Base-by-base conservation (phyloP, 1,140 invertebrate genomes). In the Drosophila albomicans region DNA sequence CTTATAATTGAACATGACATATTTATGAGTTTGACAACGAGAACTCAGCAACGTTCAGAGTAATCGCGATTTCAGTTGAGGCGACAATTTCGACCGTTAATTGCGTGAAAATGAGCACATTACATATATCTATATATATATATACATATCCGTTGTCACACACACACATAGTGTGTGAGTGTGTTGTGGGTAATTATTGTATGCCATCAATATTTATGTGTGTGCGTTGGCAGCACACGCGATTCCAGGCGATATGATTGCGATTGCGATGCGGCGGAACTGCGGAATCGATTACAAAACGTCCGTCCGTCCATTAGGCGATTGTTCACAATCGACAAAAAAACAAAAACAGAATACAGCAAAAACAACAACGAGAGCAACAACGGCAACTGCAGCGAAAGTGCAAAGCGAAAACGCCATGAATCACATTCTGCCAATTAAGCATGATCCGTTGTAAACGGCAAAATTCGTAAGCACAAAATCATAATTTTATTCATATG, bases 361-460 rank as follows among this genome's bases (percentile, higher is more conserved):
- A 51, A 51, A 10, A 52, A 30, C 49, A 52, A 15, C 45, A 15
- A 30, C 49, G 25, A 15, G 25, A 49, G 48, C 28, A 13, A 49
- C 46, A 41, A 49, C n/a, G 15, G 30, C 59, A 46, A 43, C 51
- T 57, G 75, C 67, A 49, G 59, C 67, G 73, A 87, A 87, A 82
- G 84, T 87, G 77, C 84, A 87, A 64, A 80, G 82, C 85, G 84
- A 87, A 64, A 78, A 88, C 85, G 84, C 84, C 84, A 88, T 88
- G 84, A 89, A 88, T 88, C 85, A 88, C 72, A 88, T 88, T 88
- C 77, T 88, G 84, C 85, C 80, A 89, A 88, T 88, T 88, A 88
- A 88, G 84, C 84, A 88, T 84, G 85, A 88, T 75, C 80, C 70
- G 70, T 87, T 87, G 84, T 89, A 85, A 85, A 67, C 66, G 75